Conservation (phyloP, 2,888 invertebrate genomes). For the Esperia sulphurella region DNA sequence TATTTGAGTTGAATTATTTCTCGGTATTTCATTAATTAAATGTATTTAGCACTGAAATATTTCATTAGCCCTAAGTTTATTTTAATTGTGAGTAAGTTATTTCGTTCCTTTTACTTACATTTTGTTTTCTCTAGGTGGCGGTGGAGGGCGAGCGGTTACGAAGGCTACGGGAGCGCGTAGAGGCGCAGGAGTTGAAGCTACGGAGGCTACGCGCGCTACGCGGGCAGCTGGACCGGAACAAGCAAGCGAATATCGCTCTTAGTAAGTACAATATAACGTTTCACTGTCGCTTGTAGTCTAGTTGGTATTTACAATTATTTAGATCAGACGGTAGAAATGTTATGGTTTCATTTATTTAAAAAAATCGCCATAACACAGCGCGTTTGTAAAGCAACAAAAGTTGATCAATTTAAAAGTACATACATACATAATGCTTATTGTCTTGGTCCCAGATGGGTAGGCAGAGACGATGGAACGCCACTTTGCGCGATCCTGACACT, state of each 20-base stretch:
- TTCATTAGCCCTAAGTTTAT: background rate
- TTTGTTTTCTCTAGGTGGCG: constrained; percentile 76
- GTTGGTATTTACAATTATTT: too few species aligned
- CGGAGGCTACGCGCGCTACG: constrained; percentile 93
- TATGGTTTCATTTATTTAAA: too few species aligned
- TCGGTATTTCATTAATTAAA: constrained; percentile 8
- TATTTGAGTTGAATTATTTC: constrained; percentile 9
- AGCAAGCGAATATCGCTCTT: constrained; percentile 93
- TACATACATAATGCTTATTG: too few species aligned
- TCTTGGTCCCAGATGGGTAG: too few species aligned
- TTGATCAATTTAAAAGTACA: too few species aligned
- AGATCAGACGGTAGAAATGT: too few species aligned
- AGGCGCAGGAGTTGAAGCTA: constrained; percentile 96
- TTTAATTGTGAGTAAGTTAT: background rate
- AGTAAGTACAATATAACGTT: constrained; percentile 84
- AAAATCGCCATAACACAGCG: too few species aligned
- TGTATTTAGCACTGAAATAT: background rate
- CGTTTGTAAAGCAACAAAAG: too few species aligned
- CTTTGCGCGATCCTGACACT: too few species aligned
- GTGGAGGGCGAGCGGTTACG: constrained; percentile 93
- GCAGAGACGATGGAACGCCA: too few species aligned
- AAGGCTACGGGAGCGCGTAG: constrained; percentile 93
- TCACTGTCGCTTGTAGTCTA: too few species aligned
- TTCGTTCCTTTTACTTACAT: background rate
- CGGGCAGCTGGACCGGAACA: constrained; percentile 96